Base-by-base conservation (phyloP, 2,888 invertebrate genomes). In the Thera obeliscata region DNA sequence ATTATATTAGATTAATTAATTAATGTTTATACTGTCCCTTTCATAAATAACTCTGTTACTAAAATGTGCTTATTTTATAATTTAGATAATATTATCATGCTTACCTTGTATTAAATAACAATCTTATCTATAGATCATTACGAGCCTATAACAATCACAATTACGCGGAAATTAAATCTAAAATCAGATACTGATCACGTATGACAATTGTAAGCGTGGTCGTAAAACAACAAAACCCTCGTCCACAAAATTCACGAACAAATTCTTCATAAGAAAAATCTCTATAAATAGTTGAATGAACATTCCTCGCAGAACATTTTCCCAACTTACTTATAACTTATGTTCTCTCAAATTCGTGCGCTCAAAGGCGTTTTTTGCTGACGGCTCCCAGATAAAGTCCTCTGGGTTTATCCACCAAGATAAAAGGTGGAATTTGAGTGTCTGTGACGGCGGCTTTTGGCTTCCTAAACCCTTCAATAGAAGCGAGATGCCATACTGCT, bases 401-500 rank as follows among this genome's bases (percentile, higher is more conserved):
- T 66, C 50, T 48, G 49, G 65, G 62, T 57, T 69, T 62, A 66
- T 66, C 62, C 61, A 6, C 33, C 41, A 65, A 66, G 65, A 69
- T 66, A 69, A 69, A 69, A 69, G 69, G 65, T 66, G 69, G 65
- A 62, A 69, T 69, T 66, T 12, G 62, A 56, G 62, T 65, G 58
- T 46, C 56, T 63, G 35, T 50, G 60, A 46, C 65, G 59, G 59
- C 55, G 35, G 64, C 9, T 50, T 41, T 57, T 35, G 46, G 41
- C 67, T 52, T 64, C 9, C 59, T 35, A 8, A 60, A 38, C 48
- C 57, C 57, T 56, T 55, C 49, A 61, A 62, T 55, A 56, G 48
- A 56, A 48, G 22, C 43, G 41, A 52, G 38, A 49, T 61, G 35
- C 57, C 49, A 46, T 43, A 56, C 56, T 43, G 35, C 59, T 41